Base-by-base conservation (phyloP, 2,888 invertebrate species). In the Tenthredo livida region DNA sequence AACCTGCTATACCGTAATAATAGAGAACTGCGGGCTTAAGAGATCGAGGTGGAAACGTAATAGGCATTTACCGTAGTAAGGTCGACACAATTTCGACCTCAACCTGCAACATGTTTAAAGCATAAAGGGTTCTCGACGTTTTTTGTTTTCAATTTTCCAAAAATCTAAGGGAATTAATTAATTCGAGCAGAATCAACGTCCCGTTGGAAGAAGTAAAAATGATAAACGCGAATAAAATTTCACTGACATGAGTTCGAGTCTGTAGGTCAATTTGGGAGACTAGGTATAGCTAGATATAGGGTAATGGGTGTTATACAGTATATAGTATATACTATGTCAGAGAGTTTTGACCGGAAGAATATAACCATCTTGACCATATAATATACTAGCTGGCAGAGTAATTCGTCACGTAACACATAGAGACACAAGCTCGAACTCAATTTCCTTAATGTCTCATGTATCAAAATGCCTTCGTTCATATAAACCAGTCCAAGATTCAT, bases 371-470 rank as follows among this genome's bases (percentile, higher is more conserved):
- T 29, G 75, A 29, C 21, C n/a, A 72, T 70, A 37, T 9, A 12
- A 37, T 9, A 12, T 15, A 43, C 37, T 7, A 33, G 4, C 33
- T 17, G 17, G 40, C 9, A 33, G 70, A 15, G 37, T n/a, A 70
- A 75, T 77, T 80, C 25, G 40, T 80, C 80, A 80, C 80, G 61
- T 80, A 25, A 80, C 80, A 40, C 65, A 12, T 33, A 12, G 54
- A n/a, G 77, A 40, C 43, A n/a, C 21, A 9, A 70, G 12, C 83
- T 70, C n/a, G 17, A 67, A 70, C 83, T 47, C 83, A 83, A 83
- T 83, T 83, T 83, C 83, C 83, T 43, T 47, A 70, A 83, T 70
- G 83, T 83, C 83, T 17, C 58, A 17, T 40, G 83, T 33, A 83
- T 67, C 67, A 70, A 83, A 77, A 7, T 33, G 15, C 33, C 54